phyloP scores from a whole-genome alignment of 2,888 invertebrate species.

The Gordius sp. region DNA sequence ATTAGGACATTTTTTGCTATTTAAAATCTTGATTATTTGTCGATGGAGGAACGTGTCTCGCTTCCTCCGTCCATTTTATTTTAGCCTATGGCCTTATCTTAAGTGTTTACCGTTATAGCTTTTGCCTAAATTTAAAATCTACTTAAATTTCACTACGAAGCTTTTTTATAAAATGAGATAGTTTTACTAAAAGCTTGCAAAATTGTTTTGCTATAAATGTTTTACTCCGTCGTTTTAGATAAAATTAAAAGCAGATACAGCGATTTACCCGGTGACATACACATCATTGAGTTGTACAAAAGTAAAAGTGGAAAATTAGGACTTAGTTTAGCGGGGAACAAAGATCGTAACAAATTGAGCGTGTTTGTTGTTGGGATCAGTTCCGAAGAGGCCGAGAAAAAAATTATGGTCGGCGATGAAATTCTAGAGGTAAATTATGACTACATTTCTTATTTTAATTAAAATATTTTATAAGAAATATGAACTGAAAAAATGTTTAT shows the following conservation, averaged over 20 bases:
- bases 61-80: too few relatives aligned
- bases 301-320: constrained; percentile 48
- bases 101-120: too few relatives aligned
- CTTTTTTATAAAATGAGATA: too few relatives aligned
- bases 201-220: background rate
- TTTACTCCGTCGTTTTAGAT: constrained; percentile 36
- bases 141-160: too few relatives aligned
- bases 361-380: constrained; percentile 84
- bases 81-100: too few relatives aligned
- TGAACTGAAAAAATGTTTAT: too few relatives aligned
- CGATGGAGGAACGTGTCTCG: too few relatives aligned
- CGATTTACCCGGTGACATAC: constrained; percentile 37
- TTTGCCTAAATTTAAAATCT: too few relatives aligned
- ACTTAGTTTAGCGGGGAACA: constrained; percentile 68
- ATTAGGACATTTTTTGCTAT: too few relatives aligned
- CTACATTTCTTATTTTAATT: background rate
- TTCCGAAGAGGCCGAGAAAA: constrained; percentile 37
- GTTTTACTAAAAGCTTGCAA: too few relatives aligned
- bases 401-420: constrained; percentile 69
- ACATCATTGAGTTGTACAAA: constrained; percentile 49
- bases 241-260: constrained; percentile 77
- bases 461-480: constrained; percentile 1
- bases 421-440: constrained; percentile 47
- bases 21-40: too few relatives aligned
- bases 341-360: constrained; percentile 72